phyloP scores from a whole-genome alignment of 2,113 vertebrate genomes.

The Heterocephalus glaber region DNA sequence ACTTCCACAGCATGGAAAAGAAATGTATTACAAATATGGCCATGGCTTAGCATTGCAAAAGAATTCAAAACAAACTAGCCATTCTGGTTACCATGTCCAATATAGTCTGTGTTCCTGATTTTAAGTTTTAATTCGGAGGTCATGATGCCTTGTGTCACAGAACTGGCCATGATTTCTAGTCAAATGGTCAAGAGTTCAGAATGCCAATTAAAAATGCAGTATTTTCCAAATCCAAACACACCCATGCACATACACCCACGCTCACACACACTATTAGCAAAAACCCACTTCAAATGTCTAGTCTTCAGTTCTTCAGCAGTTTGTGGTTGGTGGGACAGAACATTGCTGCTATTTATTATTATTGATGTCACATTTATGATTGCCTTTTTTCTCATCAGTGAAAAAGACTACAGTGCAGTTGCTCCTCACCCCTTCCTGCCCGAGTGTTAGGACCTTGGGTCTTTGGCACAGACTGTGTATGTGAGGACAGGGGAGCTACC shows the following conservation, averaged over 20 bases:
- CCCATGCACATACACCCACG: background rate
- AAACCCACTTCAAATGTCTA: slow-evolving; percentile 3
- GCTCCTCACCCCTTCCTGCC: background rate
- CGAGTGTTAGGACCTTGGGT: background rate
- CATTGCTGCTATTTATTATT: background rate
- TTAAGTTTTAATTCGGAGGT: slow-evolving; percentile 36
- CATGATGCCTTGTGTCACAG: background rate
- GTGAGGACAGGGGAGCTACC: fast-evolving
- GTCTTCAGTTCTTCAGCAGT: background rate
- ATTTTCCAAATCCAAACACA: background rate
- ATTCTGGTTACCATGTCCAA: background rate
- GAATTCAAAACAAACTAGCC: background rate
- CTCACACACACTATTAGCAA: background rate
- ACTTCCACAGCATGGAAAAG: background rate
- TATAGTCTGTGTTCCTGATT: background rate
- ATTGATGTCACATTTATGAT: background rate
- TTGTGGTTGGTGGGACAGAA: background rate
- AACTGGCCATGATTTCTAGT: background rate
- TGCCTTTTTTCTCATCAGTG: background rate
- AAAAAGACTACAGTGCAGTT: background rate
- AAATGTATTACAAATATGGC: background rate
- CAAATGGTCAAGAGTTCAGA: slow-evolving; percentile 23
- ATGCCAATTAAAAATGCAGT: background rate
- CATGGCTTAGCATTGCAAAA: background rate
- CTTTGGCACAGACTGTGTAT: background rate